These are phyloP conservation scores for Diploscapter pachys DNA, from an alignment of 1,140 invertebrate genomes.

Conservation along the genomic window DNA sequence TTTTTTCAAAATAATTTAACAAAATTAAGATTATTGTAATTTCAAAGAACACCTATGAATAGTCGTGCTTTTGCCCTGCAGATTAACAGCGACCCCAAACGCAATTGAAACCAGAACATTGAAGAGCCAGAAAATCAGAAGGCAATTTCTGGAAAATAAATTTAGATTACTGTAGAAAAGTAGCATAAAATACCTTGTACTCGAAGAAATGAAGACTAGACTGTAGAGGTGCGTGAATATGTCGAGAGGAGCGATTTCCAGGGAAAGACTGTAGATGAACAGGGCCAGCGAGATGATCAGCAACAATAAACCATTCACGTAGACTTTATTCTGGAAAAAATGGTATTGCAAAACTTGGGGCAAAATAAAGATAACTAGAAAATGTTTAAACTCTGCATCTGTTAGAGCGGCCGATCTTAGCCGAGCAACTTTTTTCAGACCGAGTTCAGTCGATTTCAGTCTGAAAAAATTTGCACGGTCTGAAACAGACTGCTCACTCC, in stretches of 20 bases:
- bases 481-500: too few relatives aligned
- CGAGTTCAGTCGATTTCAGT: too few relatives aligned
- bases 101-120: slow-evolving; percentile 17
- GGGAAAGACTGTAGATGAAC: not conserved
- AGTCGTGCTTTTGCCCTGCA: slow-evolving; percentile 15
- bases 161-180: not conserved
- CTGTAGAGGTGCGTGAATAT: not conserved
- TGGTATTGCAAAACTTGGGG: too few relatives aligned
- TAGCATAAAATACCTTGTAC: not conserved
- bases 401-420: too few relatives aligned
- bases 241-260: not conserved
- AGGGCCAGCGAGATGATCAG: not conserved
- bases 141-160: slow-evolving; percentile 18
- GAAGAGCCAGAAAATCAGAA: slow-evolving; percentile 21
- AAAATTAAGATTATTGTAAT: too few relatives aligned
- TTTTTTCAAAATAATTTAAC: too few relatives aligned
- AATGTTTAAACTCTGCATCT: too few relatives aligned
- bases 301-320: too few relatives aligned
- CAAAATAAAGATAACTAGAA: too few relatives aligned
- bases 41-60: slow-evolving; percentile 9
- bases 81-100: slow-evolving; percentile 12
- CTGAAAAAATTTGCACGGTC: too few relatives aligned
- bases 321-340: too few relatives aligned
- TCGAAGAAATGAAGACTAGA: not conserved
- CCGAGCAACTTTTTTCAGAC: too few relatives aligned